These are phyloP conservation scores for Vespertilio murinus DNA, from an alignment of 2,797 vertebrate genomes.

Conservation along the genomic window DNA sequence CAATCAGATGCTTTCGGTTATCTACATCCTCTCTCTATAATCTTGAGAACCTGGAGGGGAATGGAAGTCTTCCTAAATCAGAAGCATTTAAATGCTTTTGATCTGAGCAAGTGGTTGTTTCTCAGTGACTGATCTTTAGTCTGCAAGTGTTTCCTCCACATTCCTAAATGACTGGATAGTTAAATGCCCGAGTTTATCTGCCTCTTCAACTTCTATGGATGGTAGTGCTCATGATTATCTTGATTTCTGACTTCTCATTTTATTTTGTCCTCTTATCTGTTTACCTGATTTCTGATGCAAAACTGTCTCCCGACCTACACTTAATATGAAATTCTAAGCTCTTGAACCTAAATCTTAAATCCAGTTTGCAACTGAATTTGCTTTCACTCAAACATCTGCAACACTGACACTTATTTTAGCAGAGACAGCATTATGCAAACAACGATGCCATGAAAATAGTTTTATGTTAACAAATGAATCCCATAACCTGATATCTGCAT, in stretches of 20 bases:
- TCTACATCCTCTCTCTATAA: not conserved
- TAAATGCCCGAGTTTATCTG: not conserved
- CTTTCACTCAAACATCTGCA: not conserved
- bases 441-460: not conserved
- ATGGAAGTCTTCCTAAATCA: not conserved
- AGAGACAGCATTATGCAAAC: not conserved
- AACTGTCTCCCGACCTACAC: not conserved
- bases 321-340: not conserved
- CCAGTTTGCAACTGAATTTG: not conserved
- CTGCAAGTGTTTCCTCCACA: not conserved
- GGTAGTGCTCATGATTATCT: not conserved
- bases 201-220: not conserved
- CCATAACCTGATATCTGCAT: not conserved
- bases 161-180: not conserved
- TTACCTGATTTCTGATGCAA: not conserved
- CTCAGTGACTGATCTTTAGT: not conserved
- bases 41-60: not conserved
- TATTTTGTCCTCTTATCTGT: not conserved
- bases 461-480: not conserved
- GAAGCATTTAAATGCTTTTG: not conserved
- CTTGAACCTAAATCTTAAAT: not conserved
- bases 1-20: not conserved
- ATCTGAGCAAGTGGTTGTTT: not conserved
- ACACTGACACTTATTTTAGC: not conserved
- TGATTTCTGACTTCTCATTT: not conserved